phyloP scores from a whole-genome alignment of 2,797 vertebrate species.

The Sciaenops ocellatus region DNA sequence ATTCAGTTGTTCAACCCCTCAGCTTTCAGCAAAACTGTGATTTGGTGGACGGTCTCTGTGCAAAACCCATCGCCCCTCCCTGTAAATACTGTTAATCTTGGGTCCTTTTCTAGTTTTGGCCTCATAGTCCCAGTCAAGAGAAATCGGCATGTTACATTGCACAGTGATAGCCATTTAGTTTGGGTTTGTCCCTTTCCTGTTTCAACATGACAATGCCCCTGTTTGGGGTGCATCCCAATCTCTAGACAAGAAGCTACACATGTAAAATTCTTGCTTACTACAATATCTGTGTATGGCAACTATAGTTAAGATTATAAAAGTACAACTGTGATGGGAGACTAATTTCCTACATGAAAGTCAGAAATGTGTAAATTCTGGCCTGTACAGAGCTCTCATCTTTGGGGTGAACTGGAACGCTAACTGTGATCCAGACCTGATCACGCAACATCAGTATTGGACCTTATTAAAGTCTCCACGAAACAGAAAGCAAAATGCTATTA shows the following conservation, averaged over 20 bases:
- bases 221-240: not conserved
- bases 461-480: not conserved
- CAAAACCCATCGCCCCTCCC: not conserved
- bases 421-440: not conserved
- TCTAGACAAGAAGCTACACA: not conserved
- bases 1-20: conserved; percentile 33
- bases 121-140: not conserved
- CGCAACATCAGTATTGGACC: not conserved
- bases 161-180: not conserved
- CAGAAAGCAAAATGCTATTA: no score
- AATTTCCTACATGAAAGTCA: not conserved
- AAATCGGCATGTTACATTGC: not conserved
- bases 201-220: not conserved
- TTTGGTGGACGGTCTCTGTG: not conserved
- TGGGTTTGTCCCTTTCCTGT: not conserved
- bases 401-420: not conserved
- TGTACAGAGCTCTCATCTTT: not conserved
- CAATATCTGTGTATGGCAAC: no score
- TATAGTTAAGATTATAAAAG: not conserved
- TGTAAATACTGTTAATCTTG: no score
- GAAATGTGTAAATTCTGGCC: not conserved
- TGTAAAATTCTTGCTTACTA: no score
- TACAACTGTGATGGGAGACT: not conserved
- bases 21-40: conserved; percentile 20
- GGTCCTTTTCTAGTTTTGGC: not conserved